Base-by-base conservation (phyloP, 92 coral and sea anemone genomes). In the Phenganax stokvisi region DNA sequence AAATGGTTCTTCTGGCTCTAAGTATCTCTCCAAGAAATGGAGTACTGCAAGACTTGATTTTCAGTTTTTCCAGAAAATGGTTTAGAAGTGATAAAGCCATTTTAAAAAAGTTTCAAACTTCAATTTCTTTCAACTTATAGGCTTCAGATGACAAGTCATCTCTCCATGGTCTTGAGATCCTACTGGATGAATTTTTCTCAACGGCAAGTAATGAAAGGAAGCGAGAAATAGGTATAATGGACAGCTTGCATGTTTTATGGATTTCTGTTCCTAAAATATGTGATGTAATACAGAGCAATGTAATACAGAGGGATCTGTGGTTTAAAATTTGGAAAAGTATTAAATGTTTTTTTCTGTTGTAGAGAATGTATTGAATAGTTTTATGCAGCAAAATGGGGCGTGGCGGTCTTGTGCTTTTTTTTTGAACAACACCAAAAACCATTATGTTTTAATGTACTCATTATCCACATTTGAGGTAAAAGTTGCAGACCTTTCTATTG, bases 391-490 rank as follows among this genome's bases (percentile, higher is more conserved):
- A 88, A 87, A 91, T 27, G 97, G 97, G 59, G 97, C 98, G 51
- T 94, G 98, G 98, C 91, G 92, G 75, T 96, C 90, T 29, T 94
- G 98, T 83, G 90, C 88, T 7, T 92, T 88, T 78, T 94, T 94
- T 61, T 81, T 94, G 91, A 92, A 89, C 75, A 85, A 90, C 81
- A 90, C 91, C 12, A 86, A 86, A 59, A 92, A 94, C 51, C 97
- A 92, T 58, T 94, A 90, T 84, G 98, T 91, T 11, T 85, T 94
- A 54, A 94, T 94, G 98, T 94, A 89, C 68, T 85, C 97, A 16
- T 85, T 92, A 57, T 90, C 98, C n/a, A 94, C 92, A 5, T 94
- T 94, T 94, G 98, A 94, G 98, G 98, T 94, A 85, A 25, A 85
- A 10, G 11, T 30, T 71, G 47, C 29, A n/a, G 9, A 31, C 28